Percentiles rank a stretch among this genome's conserved stretches.
These are phyloP conservation scores for Lasioglossum lativentre DNA, from an alignment of 2,888 invertebrate genomes.

Conservation along the genomic window DNA sequence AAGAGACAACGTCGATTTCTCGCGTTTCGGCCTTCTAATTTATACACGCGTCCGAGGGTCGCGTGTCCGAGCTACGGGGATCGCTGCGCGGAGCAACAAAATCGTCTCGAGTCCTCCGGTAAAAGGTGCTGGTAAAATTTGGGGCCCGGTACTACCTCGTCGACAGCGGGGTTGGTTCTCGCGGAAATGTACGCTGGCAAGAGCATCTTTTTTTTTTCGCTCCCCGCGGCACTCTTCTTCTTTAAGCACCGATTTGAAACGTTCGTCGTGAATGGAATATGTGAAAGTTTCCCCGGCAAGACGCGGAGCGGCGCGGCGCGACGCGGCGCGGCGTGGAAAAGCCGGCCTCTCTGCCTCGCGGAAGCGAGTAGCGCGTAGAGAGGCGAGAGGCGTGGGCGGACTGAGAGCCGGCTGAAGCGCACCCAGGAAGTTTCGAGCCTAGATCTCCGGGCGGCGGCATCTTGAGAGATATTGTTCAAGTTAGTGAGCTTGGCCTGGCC, in stretches of 20 bases:
- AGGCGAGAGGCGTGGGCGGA: conserved; percentile 3
- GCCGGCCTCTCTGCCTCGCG: conserved; percentile 52
- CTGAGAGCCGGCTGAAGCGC: neutral
- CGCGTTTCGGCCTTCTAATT: conserved; percentile 23
- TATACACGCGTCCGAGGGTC: conserved; percentile 8
- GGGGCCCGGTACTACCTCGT: neutral
- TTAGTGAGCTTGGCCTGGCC: conserved; percentile 66
- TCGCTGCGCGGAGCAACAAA: neutral
- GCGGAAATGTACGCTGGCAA: conserved; percentile 23
- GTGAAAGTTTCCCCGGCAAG: conserved; percentile 66
- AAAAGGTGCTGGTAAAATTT: neutral
- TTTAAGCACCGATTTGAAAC: conserved; percentile 60
- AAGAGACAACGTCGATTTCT: neutral
- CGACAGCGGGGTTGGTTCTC: conserved; percentile 17
- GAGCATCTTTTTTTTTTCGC: neutral
- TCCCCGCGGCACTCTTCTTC: conserved; percentile 30
- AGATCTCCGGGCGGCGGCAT: conserved; percentile 69
- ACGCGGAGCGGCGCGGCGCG: neutral
- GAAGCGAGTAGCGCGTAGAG: conserved; percentile 1
- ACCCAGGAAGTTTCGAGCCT: conserved; percentile 72
- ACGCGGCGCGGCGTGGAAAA: conserved; percentile 49
- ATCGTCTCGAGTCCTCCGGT: neutral
- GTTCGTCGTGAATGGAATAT: conserved; percentile 63
- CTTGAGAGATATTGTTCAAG: conserved; percentile 77
- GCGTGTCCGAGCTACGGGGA: neutral